Evolutionary conservation across 2,113 vertebrate species (phyloP).

Genomic region (Centropus bengalensis): DNA sequence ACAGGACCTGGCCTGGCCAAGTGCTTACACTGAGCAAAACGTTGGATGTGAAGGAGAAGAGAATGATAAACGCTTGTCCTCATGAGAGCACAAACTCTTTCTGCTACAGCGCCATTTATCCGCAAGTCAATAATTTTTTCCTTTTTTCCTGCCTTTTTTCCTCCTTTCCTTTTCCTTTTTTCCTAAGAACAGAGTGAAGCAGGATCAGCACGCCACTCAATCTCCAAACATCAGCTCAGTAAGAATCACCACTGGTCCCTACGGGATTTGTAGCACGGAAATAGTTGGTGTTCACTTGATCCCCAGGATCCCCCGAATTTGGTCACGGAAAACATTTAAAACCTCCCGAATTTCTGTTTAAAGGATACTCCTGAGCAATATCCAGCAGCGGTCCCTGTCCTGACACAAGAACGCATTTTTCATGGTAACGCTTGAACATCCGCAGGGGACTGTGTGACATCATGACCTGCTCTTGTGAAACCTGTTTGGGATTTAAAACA

Average conservation of each 20-base stretch:
- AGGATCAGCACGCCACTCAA: background rate
- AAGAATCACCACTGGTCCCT: background rate
- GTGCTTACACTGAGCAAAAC: background rate
- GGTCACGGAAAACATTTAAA: background rate
- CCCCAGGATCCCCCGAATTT: background rate
- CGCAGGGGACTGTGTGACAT: slow-evolving; percentile 89
- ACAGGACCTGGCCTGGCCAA: background rate
- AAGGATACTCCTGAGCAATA: slow-evolving; percentile 89
- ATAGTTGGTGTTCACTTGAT: background rate
- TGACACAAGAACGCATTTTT: slow-evolving; percentile 88
- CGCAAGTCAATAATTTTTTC: accelerated
- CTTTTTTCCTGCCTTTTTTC: background rate
- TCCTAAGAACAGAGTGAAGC: background rate
- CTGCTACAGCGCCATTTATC: background rate
- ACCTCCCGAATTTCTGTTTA: too few species aligned
- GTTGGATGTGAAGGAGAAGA: background rate
- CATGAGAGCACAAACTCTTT: background rate
- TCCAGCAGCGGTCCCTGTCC: slow-evolving; percentile 88
- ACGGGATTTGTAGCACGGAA: background rate
- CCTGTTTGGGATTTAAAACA: slow-evolving; percentile 67
- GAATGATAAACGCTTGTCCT: background rate
- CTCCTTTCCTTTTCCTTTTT: background rate
- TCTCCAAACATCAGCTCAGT: background rate
- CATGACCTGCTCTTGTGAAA: slow-evolving; percentile 86
- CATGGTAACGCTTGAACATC: slow-evolving; percentile 83